Conservation (phyloP, 2,113 vertebrate species). For the Brienomyrus brachyistius region DNA sequence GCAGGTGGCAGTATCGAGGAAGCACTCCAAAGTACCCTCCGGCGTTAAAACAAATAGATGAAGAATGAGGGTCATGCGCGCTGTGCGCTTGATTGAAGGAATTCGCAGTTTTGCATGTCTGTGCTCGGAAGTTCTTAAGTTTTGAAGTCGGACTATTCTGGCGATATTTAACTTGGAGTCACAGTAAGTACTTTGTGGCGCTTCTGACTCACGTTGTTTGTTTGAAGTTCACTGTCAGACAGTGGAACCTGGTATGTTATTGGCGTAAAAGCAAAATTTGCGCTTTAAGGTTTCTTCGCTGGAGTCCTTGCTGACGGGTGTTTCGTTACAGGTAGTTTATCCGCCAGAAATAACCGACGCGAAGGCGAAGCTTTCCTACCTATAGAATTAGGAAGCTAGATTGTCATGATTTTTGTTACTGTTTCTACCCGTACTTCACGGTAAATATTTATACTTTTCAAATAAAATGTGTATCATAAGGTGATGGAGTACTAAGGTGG, state of each 20-base stretch:
- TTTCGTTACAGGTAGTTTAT: neutral
- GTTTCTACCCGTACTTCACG: neutral
- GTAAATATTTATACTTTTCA: neutral
- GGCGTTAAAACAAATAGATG: neutral
- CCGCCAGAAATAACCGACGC: neutral
- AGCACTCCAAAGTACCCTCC: neutral
- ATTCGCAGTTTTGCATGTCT: neutral
- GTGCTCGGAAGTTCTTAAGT: neutral
- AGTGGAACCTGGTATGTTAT: neutral
- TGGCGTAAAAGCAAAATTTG: neutral
- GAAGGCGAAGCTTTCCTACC: neutral
- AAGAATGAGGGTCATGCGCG: neutral
- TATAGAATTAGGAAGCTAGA: neutral
- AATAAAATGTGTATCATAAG: neutral
- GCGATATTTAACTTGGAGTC: neutral
- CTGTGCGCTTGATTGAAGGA: slow-evolving; percentile 2
- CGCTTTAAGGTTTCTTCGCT: neutral
- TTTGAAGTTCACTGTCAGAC: neutral
- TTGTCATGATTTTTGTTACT: neutral
- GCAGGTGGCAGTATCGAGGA: neutral
- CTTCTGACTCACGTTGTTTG: neutral
- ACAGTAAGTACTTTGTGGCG: neutral
- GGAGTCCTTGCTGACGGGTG: neutral
- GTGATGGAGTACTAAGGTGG: neutral
- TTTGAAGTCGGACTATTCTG: neutral